Percentiles rank a stretch among this genome's conserved stretches.
phyloP scores from a whole-genome alignment of 2,797 vertebrate genomes.

The Epinephelus malabaricus region DNA sequence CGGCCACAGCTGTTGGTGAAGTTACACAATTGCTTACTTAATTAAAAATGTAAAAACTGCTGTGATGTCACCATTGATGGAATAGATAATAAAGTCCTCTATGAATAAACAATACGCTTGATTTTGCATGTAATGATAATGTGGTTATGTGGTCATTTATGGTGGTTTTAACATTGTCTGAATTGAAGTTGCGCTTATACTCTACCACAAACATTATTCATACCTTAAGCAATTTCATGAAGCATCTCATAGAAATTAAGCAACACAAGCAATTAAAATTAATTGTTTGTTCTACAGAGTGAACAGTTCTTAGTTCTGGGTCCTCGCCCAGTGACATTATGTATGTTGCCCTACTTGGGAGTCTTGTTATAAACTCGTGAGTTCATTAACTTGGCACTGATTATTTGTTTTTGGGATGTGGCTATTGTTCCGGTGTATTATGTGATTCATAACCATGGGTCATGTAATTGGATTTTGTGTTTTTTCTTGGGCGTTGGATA shows the following conservation, averaged over 20 bases:
- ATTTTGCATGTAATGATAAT: slow-evolving; percentile 29
- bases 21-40: slow-evolving; percentile 1
- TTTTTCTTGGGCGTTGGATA: neutral
- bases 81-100: slow-evolving; percentile 27
- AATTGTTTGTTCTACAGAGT: slow-evolving; percentile 14
- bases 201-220: slow-evolving; percentile 20
- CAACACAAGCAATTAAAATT: slow-evolving; percentile 21
- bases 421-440: slow-evolving; percentile 25
- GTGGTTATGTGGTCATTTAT: slow-evolving; percentile 26
- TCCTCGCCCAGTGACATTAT: slow-evolving; percentile 10
- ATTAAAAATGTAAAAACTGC: slow-evolving; percentile 11
- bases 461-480: slow-evolving; percentile 19
- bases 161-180: slow-evolving; percentile 12
- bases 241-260: slow-evolving; percentile 23
- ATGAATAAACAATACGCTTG: slow-evolving; percentile 39
- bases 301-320: slow-evolving; percentile 3
- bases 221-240: slow-evolving; percentile 16
- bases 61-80: slow-evolving; percentile 13
- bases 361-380: slow-evolving; percentile 8
- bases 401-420: slow-evolving; percentile 26
- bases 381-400: slow-evolving; percentile 28
- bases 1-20: slow-evolving; percentile 10
- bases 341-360: slow-evolving; percentile 19
- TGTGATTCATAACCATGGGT: slow-evolving; percentile 37
- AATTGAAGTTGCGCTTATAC: slow-evolving; percentile 11